Conservation (phyloP, 2,797 vertebrate species). For the Manis pentadactyla region DNA sequence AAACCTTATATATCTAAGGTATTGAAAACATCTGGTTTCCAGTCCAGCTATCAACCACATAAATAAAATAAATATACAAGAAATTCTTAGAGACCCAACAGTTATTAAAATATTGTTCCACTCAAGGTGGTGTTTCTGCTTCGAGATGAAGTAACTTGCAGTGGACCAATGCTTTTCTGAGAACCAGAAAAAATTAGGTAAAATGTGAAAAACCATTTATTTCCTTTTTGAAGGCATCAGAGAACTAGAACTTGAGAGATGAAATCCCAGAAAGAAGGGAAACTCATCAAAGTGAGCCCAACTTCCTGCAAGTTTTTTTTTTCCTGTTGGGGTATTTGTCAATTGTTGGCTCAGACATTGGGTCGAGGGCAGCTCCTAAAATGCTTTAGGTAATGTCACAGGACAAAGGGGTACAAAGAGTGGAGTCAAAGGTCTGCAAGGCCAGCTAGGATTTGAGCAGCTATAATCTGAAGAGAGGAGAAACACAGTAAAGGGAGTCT, state of each 20-base stretch:
- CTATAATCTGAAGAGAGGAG: background rate
- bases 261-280: background rate
- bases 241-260: background rate
- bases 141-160: background rate
- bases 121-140: background rate
- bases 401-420: background rate
- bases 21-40: background rate
- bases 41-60: background rate
- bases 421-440: background rate
- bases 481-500: background rate
- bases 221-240: background rate
- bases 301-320: background rate
- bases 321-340: background rate
- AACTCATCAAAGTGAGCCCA: background rate
- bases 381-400: background rate
- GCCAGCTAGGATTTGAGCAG: background rate
- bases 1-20: background rate
- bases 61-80: constrained; percentile 11
- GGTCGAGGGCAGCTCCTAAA: background rate
- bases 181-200: background rate
- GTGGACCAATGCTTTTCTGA: background rate
- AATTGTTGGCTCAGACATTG: background rate
- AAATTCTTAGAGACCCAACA: background rate
- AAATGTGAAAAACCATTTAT: background rate
- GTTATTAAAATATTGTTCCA: constrained; percentile 29